A percentile compares a stretch with the other conserved stretches of the same genome.
phyloP scores from a whole-genome alignment of 2,797 vertebrate genomes.

The Petrocephalus sullivani region DNA sequence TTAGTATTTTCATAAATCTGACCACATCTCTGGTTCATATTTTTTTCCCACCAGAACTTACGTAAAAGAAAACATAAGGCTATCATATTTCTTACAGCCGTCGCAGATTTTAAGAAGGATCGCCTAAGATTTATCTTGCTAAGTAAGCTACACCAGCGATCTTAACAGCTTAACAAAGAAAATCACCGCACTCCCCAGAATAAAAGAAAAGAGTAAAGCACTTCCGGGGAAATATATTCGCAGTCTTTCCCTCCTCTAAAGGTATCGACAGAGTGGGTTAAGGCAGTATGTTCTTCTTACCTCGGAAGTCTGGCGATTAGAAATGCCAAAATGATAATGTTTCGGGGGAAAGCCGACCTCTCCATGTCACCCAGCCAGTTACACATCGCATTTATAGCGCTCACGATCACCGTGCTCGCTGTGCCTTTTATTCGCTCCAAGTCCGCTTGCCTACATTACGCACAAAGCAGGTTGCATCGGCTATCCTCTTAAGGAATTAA shows the following conservation, averaged over 20 bases:
- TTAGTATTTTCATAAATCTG: not conserved
- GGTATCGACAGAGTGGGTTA: not conserved
- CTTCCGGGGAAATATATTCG: not conserved
- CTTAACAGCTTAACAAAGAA: not conserved
- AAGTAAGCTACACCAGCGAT: not conserved
- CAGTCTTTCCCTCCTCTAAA: not conserved
- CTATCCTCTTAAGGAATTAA: not conserved
- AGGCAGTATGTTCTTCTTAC: constrained; percentile 2
- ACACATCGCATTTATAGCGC: constrained; percentile 35
- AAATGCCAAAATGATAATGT: constrained; percentile 66
- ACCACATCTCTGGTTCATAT: not conserved
- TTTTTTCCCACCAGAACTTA: not conserved
- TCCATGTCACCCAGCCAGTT: constrained; percentile 46
- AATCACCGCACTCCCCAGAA: not conserved
- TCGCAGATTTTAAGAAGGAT: not conserved
- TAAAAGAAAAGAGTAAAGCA: not conserved
- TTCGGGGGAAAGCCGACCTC: constrained; percentile 57
- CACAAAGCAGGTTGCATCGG: not conserved
- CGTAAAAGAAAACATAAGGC: not conserved
- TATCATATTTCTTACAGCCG: not conserved
- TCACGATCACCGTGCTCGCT: not conserved
- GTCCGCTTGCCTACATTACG: not conserved
- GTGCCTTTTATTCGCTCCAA: not conserved
- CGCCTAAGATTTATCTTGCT: not conserved
- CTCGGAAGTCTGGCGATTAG: constrained; percentile 54